Evolutionary conservation across 2,113 vertebrate species (phyloP).

Genomic region (Dasyurus viverrinus): DNA sequence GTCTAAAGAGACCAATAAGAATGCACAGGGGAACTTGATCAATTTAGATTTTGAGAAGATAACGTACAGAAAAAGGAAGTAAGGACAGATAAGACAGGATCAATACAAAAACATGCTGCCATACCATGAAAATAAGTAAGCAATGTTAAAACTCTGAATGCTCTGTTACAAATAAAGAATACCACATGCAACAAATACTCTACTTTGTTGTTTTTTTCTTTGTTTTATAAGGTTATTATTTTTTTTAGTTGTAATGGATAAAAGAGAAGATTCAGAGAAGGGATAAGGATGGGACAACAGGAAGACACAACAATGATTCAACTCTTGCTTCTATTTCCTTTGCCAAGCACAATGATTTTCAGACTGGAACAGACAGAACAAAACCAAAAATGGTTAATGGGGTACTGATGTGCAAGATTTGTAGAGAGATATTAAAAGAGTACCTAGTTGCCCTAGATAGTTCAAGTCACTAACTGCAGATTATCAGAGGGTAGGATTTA

Average conservation of each 20-base stretch:
- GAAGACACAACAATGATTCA: background rate
- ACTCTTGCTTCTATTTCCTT: background rate
- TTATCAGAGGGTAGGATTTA: background rate
- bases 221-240: background rate
- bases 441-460: background rate
- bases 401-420: background rate
- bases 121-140: background rate
- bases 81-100: background rate
- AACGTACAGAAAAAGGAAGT: background rate
- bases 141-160: background rate
- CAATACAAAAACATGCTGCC: background rate
- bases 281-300: background rate
- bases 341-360: background rate
- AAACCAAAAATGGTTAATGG: background rate
- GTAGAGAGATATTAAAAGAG: background rate
- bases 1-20: background rate
- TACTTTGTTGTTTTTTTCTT: background rate
- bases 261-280: background rate
- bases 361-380: background rate
- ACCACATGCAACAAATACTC: background rate
- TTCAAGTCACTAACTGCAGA: background rate
- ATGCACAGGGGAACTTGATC: background rate
- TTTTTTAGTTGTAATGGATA: background rate
- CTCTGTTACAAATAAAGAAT: background rate
- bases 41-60: background rate